These are phyloP conservation scores for Zaprionus kolodkinae DNA, from an alignment of 1,140 invertebrate genomes.

Conservation along the genomic window DNA sequence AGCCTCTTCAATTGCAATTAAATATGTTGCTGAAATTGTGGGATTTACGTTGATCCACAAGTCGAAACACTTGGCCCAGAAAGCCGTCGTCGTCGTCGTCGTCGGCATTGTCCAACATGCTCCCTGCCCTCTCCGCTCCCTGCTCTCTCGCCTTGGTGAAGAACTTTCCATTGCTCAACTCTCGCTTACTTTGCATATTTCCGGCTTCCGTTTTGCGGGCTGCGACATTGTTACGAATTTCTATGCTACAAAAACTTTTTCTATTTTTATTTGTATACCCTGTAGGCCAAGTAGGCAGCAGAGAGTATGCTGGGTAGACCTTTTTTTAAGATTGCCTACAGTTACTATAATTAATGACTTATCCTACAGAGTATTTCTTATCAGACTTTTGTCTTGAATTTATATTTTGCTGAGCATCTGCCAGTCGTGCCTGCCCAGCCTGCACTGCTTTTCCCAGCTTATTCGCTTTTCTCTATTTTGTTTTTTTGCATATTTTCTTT, in stretches of 20 bases:
- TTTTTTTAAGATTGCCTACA: too few species aligned
- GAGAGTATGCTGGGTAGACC: not conserved
- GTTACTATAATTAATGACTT: too few species aligned
- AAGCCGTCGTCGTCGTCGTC: not conserved
- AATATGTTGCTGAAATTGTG: slow-evolving; percentile 25
- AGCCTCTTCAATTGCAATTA: slow-evolving; percentile 32
- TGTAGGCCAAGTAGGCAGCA: not conserved
- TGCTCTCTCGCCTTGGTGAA: too few species aligned
- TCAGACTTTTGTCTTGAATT: too few species aligned
- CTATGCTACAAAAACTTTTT: slow-evolving; percentile 32
- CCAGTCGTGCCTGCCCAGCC: not conserved
- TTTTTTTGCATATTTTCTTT: slow-evolving; percentile 8
- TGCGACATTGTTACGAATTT: slow-evolving; percentile 39
- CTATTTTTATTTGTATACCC: slow-evolving; percentile 27
- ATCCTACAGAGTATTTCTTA: too few species aligned
- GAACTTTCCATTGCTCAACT: slow-evolving; percentile 23
- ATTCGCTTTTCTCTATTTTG: slow-evolving; percentile 13
- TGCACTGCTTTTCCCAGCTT: not conserved
- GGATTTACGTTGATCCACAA: slow-evolving; percentile 31
- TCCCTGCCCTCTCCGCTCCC: not conserved
- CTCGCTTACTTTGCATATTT: slow-evolving; percentile 52
- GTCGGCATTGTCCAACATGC: slow-evolving; percentile 26
- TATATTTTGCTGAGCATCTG: not conserved
- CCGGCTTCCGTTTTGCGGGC: slow-evolving; percentile 42
- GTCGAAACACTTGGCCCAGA: slow-evolving; percentile 24